Evolutionary conservation across 2,113 vertebrate genomes (phyloP).

Genomic region (Phrynocephalus versicolor): DNA sequence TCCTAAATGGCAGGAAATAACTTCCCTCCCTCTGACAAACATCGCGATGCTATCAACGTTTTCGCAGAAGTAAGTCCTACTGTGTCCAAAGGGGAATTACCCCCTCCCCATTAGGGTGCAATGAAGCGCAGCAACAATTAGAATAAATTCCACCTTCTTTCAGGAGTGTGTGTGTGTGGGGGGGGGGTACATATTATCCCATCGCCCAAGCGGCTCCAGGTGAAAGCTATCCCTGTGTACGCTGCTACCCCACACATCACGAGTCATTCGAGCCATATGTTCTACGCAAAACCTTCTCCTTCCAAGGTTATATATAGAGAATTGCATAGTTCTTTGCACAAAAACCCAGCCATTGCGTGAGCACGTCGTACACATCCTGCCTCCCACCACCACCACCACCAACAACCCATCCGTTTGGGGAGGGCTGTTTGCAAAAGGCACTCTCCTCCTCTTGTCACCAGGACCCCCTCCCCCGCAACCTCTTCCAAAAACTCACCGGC

Average conservation of each 20-base stretch:
- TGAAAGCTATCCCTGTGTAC: too few relatives aligned
- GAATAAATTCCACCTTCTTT: too few relatives aligned
- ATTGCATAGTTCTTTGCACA: background rate
- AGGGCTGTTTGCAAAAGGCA: background rate
- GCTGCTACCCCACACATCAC: background rate
- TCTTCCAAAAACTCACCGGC: background rate
- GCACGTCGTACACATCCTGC: background rate
- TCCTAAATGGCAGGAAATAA: background rate
- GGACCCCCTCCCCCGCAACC: background rate
- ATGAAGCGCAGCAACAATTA: too few relatives aligned
- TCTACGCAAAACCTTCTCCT: too few relatives aligned
- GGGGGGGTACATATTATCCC: background rate
- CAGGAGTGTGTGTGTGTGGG: too few relatives aligned
- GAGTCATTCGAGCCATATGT: too few relatives aligned
- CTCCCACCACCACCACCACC: too few relatives aligned
- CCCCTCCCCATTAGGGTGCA: background rate
- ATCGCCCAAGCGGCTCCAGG: background rate
- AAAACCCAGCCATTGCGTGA: too few relatives aligned
- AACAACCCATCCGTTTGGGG: background rate
- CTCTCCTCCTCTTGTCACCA: too few relatives aligned
- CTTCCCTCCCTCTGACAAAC: background rate
- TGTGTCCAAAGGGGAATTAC: background rate
- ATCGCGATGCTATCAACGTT: background rate
- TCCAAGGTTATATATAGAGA: too few relatives aligned
- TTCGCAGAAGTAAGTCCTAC: background rate